Conservation (phyloP, 2,113 vertebrate genomes). For the Promerops cafer region DNA sequence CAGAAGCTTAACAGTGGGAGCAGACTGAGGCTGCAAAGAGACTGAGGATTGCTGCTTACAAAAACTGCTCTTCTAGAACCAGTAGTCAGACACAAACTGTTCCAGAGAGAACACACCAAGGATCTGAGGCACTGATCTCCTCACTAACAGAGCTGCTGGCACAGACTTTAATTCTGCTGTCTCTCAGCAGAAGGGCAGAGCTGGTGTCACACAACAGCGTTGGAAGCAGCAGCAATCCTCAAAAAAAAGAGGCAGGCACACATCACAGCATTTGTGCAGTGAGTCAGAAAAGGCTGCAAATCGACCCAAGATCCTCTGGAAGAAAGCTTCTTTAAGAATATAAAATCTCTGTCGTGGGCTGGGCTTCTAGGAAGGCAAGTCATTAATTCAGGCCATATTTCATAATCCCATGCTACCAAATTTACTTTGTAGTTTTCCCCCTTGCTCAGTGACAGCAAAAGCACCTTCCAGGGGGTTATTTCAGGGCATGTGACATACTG, state of each 20-base stretch:
- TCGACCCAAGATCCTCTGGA: not conserved
- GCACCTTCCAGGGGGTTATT: not conserved
- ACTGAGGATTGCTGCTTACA: not conserved
- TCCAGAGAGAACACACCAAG: not conserved
- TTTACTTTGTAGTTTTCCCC: fast-evolving
- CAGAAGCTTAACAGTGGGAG: not conserved
- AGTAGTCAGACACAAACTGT: not conserved
- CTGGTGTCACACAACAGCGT: not conserved
- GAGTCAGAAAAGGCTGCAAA: not conserved
- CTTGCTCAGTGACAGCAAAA: not conserved
- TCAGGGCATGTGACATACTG: not conserved
- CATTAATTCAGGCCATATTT: not conserved
- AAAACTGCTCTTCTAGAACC: not conserved
- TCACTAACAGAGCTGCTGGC: not conserved
- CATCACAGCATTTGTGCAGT: not conserved
- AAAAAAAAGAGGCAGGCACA: not conserved
- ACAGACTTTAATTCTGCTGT: not conserved
- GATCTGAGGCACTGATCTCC: not conserved
- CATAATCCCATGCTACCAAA: not conserved
- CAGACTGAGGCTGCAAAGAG: not conserved
- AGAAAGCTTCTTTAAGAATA: not conserved
- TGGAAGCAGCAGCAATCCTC: not conserved
- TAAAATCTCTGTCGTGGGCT: not conserved
- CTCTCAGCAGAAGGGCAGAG: not conserved
- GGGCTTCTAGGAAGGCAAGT: not conserved